Evolutionary conservation across 2,797 vertebrate species (phyloP), one percentile per base, ranked within the genome.

Genomic region (Mycteria americana): DNA sequence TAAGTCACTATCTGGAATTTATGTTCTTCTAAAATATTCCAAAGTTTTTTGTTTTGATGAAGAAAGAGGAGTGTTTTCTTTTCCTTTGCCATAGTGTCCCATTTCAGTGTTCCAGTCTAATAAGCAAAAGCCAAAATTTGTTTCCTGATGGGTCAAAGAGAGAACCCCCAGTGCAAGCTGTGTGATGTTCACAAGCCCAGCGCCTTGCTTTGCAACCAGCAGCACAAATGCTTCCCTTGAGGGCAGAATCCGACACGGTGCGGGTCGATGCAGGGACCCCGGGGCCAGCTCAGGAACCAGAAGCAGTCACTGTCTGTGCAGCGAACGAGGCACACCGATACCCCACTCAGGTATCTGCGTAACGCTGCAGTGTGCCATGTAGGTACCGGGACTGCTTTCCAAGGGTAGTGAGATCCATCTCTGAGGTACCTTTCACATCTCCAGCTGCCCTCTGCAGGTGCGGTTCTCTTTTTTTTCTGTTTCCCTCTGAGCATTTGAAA

Each of bases 311-410:
- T 27, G 3, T 30, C 62, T 18, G 59, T 9, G 2, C 33, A 30
- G 69, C 4, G 1, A 6, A 5, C 4, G 28, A 28, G 37, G 43
- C 10, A 13, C 45, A 13, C 41, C 1, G 1, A 7, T 18, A 19
- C 13, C 18, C 23, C 0, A 2, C 41, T 57, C 33, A 2, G 59
- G 41, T 43, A 8, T 11, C 63, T 45, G 15, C 5, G 0, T 14
- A 35, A 8, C 0, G 2, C 54, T n/a, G 51, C 6, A 4, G 33
- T 0, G n/a, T 65, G 46, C 75, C 2, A 0, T 24, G 46, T 12
- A 19, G 59, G 4, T 23, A 23, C 13, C 23, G 9, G 82, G 43
- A 25, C n/a, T 27, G 72, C 77, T 87, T 85, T 59, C 70, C 56
- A 63, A 53, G 75, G 48, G 21, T 43, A 21, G 12, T 3, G 11